Evolutionary conservation across 2,888 invertebrate genomes (phyloP).

Genomic region (Saturnia pavonia): DNA sequence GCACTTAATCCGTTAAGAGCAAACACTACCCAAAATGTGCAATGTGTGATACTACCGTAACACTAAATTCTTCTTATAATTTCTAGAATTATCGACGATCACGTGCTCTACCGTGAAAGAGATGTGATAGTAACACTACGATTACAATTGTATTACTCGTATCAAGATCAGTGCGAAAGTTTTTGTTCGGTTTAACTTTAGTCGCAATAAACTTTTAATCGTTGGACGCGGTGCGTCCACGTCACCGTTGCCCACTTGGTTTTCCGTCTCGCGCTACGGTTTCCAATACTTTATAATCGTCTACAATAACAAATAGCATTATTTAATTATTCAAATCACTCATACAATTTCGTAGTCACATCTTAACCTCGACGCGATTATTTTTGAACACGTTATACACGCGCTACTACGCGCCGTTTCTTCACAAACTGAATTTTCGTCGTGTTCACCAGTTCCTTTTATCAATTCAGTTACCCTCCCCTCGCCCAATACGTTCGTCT

Average conservation of each 20-base stretch:
- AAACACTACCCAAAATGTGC: slow-evolving; percentile 60
- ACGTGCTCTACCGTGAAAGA: slow-evolving; percentile 57
- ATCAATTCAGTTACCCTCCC: slow-evolving; percentile 73
- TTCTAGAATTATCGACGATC: slow-evolving; percentile 74
- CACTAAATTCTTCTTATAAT: slow-evolving; percentile 40
- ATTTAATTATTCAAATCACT: slow-evolving; percentile 59
- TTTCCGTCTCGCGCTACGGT: slow-evolving; percentile 44
- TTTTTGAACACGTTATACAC: slow-evolving; percentile 47
- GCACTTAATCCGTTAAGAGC: slow-evolving; percentile 58
- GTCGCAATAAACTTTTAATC: slow-evolving; percentile 74
- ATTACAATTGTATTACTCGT: slow-evolving; percentile 53
- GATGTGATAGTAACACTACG: slow-evolving; percentile 55
- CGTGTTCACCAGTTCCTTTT: slow-evolving; percentile 77
- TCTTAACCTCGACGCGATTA: slow-evolving; percentile 66
- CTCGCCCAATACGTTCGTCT: slow-evolving; percentile 55
- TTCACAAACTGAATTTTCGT: slow-evolving; percentile 75
- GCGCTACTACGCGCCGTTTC: slow-evolving; percentile 57
- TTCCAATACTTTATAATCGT: slow-evolving; percentile 40
- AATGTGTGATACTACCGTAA: slow-evolving; percentile 47
- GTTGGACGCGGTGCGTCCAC: slow-evolving; percentile 70
- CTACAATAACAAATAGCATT: slow-evolving; percentile 53
- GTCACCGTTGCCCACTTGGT: slow-evolving; percentile 62
- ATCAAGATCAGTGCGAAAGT: slow-evolving; percentile 61
- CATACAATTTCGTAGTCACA: slow-evolving; percentile 69
- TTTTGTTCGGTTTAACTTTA: slow-evolving; percentile 64